Evolutionary conservation across 2,888 invertebrate species (phyloP).

Genomic region (Tuta absoluta): DNA sequence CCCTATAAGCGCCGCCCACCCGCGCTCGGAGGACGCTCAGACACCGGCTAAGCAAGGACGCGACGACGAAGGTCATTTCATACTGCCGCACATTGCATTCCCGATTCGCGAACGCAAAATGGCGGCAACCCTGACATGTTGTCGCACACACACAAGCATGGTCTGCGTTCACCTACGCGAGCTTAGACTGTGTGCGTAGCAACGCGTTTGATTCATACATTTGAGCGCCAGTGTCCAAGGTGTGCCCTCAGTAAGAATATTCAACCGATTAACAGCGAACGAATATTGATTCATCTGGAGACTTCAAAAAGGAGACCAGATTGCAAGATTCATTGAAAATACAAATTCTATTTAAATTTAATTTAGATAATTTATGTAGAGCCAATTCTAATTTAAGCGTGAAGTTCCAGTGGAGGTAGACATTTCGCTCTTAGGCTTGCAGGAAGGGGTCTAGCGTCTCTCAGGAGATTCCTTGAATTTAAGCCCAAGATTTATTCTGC

Average conservation of each 20-base stretch:
- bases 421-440: not conserved
- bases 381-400: constrained; percentile 20
- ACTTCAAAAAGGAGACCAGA: constrained; percentile 9
- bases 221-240: no score
- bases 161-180: no score
- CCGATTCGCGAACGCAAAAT: no score
- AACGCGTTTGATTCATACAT: no score
- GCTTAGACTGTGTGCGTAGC: no score
- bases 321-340: constrained; percentile 10
- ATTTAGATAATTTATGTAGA: constrained; percentile 20
- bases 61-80: no score
- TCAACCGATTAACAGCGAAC: not conserved
- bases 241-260: not conserved
- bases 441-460: constrained; percentile 14
- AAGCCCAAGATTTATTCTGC: constrained; percentile 9
- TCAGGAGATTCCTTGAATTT: constrained; percentile 7
- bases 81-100: no score
- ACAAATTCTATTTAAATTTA: constrained; percentile 18
- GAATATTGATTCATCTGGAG: not conserved
- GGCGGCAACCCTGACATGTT: no score
- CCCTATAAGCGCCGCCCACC: no score
- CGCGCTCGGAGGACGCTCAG: no score
- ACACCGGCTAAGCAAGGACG: no score
- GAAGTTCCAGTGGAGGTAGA: constrained; percentile 16
- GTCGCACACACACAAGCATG: no score